Conservation (phyloP, 2,888 invertebrate species). For the Macropis europaea region DNA sequence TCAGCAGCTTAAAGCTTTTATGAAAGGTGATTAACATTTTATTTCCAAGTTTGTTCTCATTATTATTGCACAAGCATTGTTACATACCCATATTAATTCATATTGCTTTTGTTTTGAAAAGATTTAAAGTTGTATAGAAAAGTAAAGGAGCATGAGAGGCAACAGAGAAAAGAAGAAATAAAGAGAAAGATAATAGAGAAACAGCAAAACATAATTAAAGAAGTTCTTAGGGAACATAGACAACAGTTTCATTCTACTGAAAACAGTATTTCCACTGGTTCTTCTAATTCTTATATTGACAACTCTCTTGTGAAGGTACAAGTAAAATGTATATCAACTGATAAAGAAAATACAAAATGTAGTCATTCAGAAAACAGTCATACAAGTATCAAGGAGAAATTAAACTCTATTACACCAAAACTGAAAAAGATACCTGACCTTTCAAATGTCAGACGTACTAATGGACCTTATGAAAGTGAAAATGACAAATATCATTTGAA, state of each 20-base stretch:
- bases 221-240: conserved; percentile 53
- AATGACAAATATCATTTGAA: neutral
- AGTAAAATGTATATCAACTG: conserved; percentile 53
- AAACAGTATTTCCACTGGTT: conserved; percentile 25
- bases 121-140: conserved; percentile 83
- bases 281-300: conserved; percentile 40
- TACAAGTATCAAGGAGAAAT: conserved; percentile 5
- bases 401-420: neutral
- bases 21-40: conserved; percentile 83
- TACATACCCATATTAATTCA: neutral
- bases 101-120: conserved; percentile 73
- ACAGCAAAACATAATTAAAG: conserved; percentile 61
- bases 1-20: conserved; percentile 88
- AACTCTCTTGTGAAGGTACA: conserved; percentile 66
- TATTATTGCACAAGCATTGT: neutral
- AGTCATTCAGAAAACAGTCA: neutral
- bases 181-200: conserved; percentile 67
- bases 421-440: neutral
- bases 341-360: conserved; percentile 50
- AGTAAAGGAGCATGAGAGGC: conserved; percentile 83
- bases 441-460: conserved; percentile 1
- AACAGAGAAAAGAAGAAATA: conserved; percentile 74
- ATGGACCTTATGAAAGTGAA: neutral
- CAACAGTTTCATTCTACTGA: conserved; percentile 1
- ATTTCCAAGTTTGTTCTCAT: neutral